Evolutionary conservation across 2,797 vertebrate species (phyloP), one percentile per base, ranked within the genome.

Genomic region (Taenioides sp.): DNA sequence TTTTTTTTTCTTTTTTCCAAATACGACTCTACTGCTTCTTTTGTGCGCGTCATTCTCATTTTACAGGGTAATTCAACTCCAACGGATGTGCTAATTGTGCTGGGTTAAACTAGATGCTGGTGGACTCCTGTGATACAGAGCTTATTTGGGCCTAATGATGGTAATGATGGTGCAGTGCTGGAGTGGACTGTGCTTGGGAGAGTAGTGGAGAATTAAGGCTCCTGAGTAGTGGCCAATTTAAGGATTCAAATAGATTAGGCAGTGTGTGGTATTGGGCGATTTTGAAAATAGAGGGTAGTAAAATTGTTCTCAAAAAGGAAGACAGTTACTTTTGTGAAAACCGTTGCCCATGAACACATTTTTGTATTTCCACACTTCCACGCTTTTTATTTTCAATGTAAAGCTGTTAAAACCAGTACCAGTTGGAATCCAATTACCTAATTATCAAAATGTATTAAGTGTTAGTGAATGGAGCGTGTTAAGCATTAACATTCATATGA

Each of bases 61-160:
- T 94, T 94, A 91, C 89, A 91, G 93, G 84, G 89, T 93, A 93
- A 93, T 93, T 94, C 91, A 90, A 87, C 84, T 88, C 88, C 82
- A 91, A 91, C 88, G 85, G 91, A 93, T 90, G 90, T 87, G 86
- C 90, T 94, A 94, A 93, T 94, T 94, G 91, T 92, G 86, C 87
- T 87, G 90, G 84, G 89, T 93, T 93, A 89, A 92, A 92, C 91
- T 91, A 86, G 88, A 89, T 84, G 87, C 88, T 89, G 85, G 80
- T 88, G 87, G 83, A 89, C 84, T 83, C 78, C 87, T 92, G 88
- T 90, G 89, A 90, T 90, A 92, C 84, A 91, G 89, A 93, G 88
- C 88, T 92, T 88, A 91, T 92, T 88, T 88, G 85, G 74, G 87
- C 75, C 86, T 93, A 93, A 92, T 92, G 89, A 90, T 86, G 90